phyloP scores from a whole-genome alignment of 2,113 vertebrate genomes.

The Rhabdomys dilectus region DNA sequence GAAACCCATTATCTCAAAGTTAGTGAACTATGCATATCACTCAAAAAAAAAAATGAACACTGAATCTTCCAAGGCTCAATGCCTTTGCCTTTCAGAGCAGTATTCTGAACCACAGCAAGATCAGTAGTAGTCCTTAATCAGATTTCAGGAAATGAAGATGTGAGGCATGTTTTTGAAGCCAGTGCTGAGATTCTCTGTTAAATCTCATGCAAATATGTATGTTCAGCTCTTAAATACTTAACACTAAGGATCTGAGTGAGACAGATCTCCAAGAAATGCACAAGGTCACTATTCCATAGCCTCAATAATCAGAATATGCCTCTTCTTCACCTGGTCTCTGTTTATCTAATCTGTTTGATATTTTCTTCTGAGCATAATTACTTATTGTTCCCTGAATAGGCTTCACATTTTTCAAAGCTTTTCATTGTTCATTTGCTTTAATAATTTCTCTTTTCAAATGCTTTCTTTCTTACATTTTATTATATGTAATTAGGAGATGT shows the following conservation, averaged over 20 bases:
- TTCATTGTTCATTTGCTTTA: not conserved
- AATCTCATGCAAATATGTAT: not conserved
- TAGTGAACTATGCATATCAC: no score
- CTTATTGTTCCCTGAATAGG: no score
- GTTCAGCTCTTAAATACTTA: not conserved
- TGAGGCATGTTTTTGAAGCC: not conserved
- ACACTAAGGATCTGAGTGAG: no score
- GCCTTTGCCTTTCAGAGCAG: not conserved
- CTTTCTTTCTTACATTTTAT: not conserved
- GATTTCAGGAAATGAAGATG: not conserved
- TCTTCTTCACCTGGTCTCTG: not conserved
- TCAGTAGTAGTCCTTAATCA: not conserved
- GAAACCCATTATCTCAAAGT: not conserved
- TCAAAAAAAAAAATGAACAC: not conserved
- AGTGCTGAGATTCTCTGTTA: not conserved
- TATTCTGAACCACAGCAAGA: not conserved
- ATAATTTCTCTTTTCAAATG: not conserved
- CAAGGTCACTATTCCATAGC: not conserved
- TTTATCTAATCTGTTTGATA: not conserved
- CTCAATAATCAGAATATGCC: not conserved
- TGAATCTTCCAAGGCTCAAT: not conserved
- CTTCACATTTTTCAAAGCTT: not conserved
- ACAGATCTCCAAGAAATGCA: no score
- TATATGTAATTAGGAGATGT: not conserved
- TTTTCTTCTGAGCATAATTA: not conserved